Evolutionary conservation across 2,888 invertebrate genomes (phyloP), one percentile per base, ranked within the genome.

Genomic region (Dasypolia templi): DNA sequence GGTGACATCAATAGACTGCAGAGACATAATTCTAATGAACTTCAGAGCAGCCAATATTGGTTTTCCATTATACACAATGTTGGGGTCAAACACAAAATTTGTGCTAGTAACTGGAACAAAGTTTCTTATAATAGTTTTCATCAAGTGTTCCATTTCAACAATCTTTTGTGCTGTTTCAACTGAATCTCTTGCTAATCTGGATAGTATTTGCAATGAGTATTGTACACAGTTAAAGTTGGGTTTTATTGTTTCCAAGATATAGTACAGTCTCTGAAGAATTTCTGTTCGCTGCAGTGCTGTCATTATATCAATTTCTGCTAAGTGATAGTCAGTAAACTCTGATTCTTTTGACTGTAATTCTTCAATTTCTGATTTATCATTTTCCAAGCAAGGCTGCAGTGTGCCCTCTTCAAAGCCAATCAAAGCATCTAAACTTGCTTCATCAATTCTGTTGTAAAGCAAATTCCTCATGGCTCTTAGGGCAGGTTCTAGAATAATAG

Each of bases 271-370:
- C 79, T 97, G 97, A 39, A 99, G 92, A 81, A 99, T 97, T 90
- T 98, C 97, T 19, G 98, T 98, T 86, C 98, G 96, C 29, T 98
- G 89, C 42, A 98, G 94, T 79, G 98, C 97, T 85, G 97, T 96
- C 55, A 99, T 96, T 7, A 99, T 95, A 96, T 99, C 99, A 46
- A 97, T 97, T 95, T 98, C 98, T 14, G 98, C 97, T 70, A 99
- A 93, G 92, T 99, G 98, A 89, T 98, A 98, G 94, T 99, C 99
- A 90, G 98, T 98, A 83, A 98, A 96, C 75, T 98, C 98, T 2
- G 94, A 91, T 87, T 94, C 95, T 59, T 96, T 93, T 73, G 97
- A 96, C 51, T 97, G 96, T n/a, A 96, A 90, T 85, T 97, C 97
- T 75, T 96, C 92, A 83, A 96, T 96, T 88, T 97, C 97, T 59